Evolutionary conservation across 2,888 invertebrate species (phyloP).

Genomic region (Pinctada fucata): DNA sequence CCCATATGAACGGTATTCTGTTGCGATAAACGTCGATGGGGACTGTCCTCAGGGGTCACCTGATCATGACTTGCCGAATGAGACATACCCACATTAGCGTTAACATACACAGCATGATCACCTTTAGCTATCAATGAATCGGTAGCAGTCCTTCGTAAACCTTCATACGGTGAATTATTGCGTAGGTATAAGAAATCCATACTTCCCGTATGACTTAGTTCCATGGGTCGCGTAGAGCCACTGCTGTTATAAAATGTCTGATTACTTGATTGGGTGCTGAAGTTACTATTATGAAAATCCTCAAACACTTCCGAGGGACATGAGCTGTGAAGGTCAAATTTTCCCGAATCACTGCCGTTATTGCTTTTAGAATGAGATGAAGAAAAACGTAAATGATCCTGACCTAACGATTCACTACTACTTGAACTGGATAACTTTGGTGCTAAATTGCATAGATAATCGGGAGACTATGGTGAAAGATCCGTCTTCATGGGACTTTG

Average conservation of each 20-base stretch:
- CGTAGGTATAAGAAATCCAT: conserved; percentile 61
- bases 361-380: neutral
- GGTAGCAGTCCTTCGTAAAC: conserved; percentile 61
- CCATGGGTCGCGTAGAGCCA: conserved; percentile 55
- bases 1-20: conserved; percentile 71
- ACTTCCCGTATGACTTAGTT: conserved; percentile 61
- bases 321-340: conserved; percentile 37
- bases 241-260: conserved; percentile 36
- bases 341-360: conserved; percentile 27
- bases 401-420: conserved; percentile 61
- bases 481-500: conserved; percentile 59
- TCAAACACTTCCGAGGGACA: conserved; percentile 35
- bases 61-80: conserved; percentile 38
- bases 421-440: conserved; percentile 64
- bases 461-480: conserved; percentile 28
- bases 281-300: conserved; percentile 38
- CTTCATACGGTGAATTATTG: conserved; percentile 52
- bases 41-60: conserved; percentile 52
- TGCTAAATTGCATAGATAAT: conserved; percentile 60
- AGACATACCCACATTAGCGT: conserved; percentile 44
- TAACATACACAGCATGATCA: conserved; percentile 32
- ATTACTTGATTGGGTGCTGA: conserved; percentile 9
- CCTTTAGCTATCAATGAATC: conserved; percentile 63
- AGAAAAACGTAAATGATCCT: conserved; percentile 33
- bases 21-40: conserved; percentile 59